Percentiles rank a stretch among this genome's conserved stretches.
These are phyloP conservation scores for Sphaerophoria rueppellii DNA, from an alignment of 2,888 invertebrate genomes.

Conservation along the genomic window DNA sequence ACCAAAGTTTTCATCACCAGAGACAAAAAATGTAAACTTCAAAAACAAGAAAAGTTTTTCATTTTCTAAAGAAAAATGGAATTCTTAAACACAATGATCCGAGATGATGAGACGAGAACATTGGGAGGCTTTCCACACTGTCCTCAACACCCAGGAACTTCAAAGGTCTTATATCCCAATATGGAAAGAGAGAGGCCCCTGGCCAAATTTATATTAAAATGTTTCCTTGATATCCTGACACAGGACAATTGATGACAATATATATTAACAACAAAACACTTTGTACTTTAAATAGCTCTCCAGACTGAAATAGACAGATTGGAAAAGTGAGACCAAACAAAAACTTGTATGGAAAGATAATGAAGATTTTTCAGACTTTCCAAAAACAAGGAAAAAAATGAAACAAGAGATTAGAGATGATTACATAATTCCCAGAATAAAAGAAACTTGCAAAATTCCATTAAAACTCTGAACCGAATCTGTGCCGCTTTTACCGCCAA, in stretches of 20 bases:
- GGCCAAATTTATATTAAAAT: conserved; percentile 24
- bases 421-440: conserved; percentile 31
- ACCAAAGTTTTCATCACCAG: background rate
- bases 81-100: no score
- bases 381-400: background rate
- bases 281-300: background rate
- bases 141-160: background rate
- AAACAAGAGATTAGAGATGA: conserved; percentile 1
- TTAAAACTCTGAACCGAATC: conserved; percentile 31
- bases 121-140: background rate
- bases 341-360: background rate
- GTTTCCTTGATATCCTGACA: conserved; percentile 28
- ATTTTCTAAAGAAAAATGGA: background rate
- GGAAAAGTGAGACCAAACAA: background rate
- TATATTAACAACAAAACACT: conserved; percentile 1
- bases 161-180: background rate
- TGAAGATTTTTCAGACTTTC: conserved; percentile 32
- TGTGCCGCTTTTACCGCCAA: background rate
- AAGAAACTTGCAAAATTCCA: conserved; percentile 52
- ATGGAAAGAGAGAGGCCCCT: conserved; percentile 7
- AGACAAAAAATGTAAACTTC: background rate
- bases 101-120: no score
- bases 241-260: conserved; percentile 37
- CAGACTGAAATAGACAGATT: background rate
- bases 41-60: conserved; percentile 35